Evolutionary conservation across 2,888 invertebrate species (phyloP), one percentile per base, ranked within the genome.

Genomic region (Tipula confusa): DNA sequence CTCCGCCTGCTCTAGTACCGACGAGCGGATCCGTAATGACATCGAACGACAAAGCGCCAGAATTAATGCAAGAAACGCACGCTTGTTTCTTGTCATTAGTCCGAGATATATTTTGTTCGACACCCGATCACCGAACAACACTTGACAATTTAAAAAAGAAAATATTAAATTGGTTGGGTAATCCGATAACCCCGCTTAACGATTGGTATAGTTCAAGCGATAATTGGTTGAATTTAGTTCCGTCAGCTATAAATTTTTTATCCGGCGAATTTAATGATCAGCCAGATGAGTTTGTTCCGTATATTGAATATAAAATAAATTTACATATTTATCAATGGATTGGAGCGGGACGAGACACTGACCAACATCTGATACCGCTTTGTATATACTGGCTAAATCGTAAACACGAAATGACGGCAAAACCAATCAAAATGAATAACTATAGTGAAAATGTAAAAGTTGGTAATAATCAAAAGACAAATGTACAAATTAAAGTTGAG

Each of bases 331-430:
- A 89, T 85, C 89, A 89, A 87, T 98, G 98, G 98, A 98, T 98
- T 84, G 98, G 98, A 1, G 96, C 96, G 5, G 97, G 97, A 0
- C 91, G 98, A 4, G 98, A 98, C 88, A 94, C 96, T 1, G 97
- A 97, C 88, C 92, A 93, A 2, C 92, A 95, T 64, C 90, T 98
- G 13, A 90, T 92, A 4, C 92, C 93, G 2, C 89, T 97, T 83
- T 97, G 95, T 87, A 92, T 93, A 84, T 93, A 94, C 86, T 98
- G 97, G 95, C 89, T 96, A 85, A 91, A 93, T 33, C 92, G 94
- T 80, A 89, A 91, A 38, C 90, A 91, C 83, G 91, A 92, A 83
- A 87, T 89, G 85, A 86, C 86, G 1, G 86, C 86, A 84, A 85
- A 89, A 87, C 85, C 87, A 15, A 43, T 83, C 18, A 83, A 85